These are phyloP conservation scores for Leiothrix lutea DNA, from an alignment of 2,113 vertebrate species.

Conservation along the genomic window DNA sequence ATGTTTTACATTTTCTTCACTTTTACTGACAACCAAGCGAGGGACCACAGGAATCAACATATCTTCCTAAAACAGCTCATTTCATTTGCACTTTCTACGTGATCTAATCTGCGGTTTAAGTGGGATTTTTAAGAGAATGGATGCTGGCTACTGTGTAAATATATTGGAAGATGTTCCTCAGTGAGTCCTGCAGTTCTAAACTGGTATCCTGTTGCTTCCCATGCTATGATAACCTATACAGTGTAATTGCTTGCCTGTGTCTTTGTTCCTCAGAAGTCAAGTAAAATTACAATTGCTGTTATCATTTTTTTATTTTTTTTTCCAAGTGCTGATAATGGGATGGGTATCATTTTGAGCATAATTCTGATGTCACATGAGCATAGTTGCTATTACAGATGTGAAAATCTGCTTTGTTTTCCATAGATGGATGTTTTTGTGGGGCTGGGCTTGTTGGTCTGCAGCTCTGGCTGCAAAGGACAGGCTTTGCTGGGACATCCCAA, in stretches of 20 bases:
- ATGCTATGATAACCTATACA: background rate
- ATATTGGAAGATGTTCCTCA: background rate
- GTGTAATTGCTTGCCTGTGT: background rate
- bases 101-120: slow-evolving; percentile 57
- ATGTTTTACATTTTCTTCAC: slow-evolving; percentile 81
- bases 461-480: background rate
- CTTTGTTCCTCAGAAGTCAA: background rate
- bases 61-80: slow-evolving; percentile 57
- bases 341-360: background rate
- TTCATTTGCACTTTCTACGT: slow-evolving; percentile 71
- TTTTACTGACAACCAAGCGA: slow-evolving; percentile 73
- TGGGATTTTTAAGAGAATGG: slow-evolving; percentile 13
- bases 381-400: background rate
- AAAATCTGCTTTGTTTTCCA: background rate
- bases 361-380: background rate
- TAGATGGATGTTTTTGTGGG: background rate
- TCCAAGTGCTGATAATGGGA: background rate
- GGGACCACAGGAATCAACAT: slow-evolving; percentile 67
- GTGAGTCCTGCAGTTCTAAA: background rate
- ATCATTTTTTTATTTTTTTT: background rate
- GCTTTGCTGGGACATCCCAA: background rate
- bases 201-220: background rate
- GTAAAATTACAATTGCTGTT: background rate
- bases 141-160: background rate
- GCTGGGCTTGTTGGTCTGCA: background rate